Conservation (phyloP, 2,113 vertebrate genomes). For the Chiloscyllium plagiosum region DNA sequence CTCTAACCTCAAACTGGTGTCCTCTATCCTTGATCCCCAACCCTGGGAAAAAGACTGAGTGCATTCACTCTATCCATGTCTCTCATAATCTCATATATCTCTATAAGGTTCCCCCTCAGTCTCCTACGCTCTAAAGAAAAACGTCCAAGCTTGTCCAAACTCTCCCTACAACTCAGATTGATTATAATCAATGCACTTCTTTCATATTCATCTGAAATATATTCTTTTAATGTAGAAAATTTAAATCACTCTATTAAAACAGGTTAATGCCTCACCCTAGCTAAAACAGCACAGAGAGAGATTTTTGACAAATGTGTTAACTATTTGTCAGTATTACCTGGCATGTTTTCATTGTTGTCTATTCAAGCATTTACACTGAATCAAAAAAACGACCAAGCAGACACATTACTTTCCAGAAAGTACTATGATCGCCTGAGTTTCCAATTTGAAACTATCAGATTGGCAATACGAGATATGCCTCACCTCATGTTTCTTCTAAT, state of each 20-base stretch:
- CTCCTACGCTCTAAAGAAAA: too few species aligned
- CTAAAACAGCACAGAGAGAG: background rate
- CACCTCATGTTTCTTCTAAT: background rate
- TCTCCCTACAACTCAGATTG: background rate
- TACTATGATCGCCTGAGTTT: background rate
- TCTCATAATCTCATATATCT: too few species aligned
- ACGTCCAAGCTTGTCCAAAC: too few species aligned
- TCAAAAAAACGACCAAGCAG: background rate
- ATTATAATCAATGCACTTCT: background rate
- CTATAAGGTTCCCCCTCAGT: too few species aligned
- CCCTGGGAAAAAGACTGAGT: too few species aligned
- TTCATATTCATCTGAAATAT: background rate
- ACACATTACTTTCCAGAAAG: background rate
- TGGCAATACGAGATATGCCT: background rate
- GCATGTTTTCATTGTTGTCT: background rate
- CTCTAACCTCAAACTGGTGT: too few species aligned
- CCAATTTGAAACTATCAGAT: background rate
- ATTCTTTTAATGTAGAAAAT: background rate
- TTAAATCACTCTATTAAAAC: background rate
- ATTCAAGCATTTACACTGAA: background rate
- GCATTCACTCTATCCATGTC: too few species aligned
- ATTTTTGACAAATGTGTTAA: background rate
- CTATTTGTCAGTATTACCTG: background rate
- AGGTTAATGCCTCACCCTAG: background rate
- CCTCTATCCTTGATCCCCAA: too few species aligned